Base-by-base conservation (phyloP, 2,113 vertebrate species). In the Silurus glanis region DNA sequence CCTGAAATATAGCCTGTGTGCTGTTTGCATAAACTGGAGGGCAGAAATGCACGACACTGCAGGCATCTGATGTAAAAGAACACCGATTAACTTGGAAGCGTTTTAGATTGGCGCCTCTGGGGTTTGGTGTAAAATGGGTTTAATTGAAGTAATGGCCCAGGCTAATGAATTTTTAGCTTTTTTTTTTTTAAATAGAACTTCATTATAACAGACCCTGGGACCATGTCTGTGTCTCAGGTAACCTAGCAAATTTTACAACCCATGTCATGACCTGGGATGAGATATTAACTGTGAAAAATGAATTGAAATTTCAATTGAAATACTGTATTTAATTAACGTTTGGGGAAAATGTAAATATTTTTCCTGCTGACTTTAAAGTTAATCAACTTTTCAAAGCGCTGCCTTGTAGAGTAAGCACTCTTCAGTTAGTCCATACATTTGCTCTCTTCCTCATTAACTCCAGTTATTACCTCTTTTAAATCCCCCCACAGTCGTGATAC, bases 381-480 rank as follows among this genome's bases (percentile, higher is more conserved):
- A 56, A 85, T 28, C 58, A 23, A 1, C 25, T 64, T 67, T 53
- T 76, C 13, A 61, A 37, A 28, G 59, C 3, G 9, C 59, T 51
- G 14, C n/a, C 58, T 49, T 66, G 25, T 25, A 51, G 45, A 78
- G 19, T 9, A 80, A 83, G 53, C 51, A 13, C 10, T 10, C 51
- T 67, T 45, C 23, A 80, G 45, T 66, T 61, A 21, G 21, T 61
- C 47, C 56, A 37, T 28, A 75, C 80, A 82, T 25, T 75, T 71
- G 25, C 37, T 67, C 53, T 66, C 49, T 69, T 64, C 45, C 83
- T 79, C 71, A 49, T 84, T 86, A 72, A 83, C 19, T 21, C 55
- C 79, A 14, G 55, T 85, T 71, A 21, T 79, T 37, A 37, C 64
- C 53, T 19, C 37, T 74, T 84, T 69, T 61, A 86, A 69, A 83